Conservation (phyloP, 1,140 invertebrate species). For the Fopius arisanus region DNA sequence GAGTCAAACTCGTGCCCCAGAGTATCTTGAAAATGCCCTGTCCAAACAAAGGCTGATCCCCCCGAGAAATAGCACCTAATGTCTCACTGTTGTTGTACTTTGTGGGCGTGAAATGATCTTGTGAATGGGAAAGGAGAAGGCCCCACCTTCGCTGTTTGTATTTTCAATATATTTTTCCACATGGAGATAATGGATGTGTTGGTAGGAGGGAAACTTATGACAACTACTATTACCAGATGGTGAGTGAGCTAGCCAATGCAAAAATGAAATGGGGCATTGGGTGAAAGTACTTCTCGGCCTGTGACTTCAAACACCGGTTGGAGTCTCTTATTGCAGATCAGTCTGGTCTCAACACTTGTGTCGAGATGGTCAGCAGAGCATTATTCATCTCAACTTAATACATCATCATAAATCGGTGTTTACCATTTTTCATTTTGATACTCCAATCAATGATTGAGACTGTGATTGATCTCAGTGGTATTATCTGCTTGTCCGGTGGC, state of each 20-base stretch:
- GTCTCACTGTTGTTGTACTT: background rate
- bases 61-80: background rate
- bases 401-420: no score
- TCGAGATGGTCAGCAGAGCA: conserved; percentile 13
- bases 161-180: background rate
- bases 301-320: conserved; percentile 29
- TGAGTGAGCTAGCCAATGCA: conserved; percentile 41
- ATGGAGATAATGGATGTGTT: background rate
- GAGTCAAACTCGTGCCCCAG: background rate
- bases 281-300: conserved; percentile 59
- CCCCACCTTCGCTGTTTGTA: conserved; percentile 2
- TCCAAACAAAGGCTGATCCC: background rate
- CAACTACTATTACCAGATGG: background rate
- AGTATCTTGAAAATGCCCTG: background rate
- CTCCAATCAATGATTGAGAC: background rate
- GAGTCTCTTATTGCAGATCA: conserved; percentile 53
- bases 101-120: conserved; percentile 3
- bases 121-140: conserved; percentile 8
- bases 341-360: conserved; percentile 31
- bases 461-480: background rate
- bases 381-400: no score
- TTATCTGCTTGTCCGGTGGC: background rate
- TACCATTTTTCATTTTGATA: background rate
- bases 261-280: conserved; percentile 67
- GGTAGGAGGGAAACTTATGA: conserved; percentile 15